phyloP scores from a whole-genome alignment of 2,113 vertebrate species.

The Elaphurus davidianus region DNA sequence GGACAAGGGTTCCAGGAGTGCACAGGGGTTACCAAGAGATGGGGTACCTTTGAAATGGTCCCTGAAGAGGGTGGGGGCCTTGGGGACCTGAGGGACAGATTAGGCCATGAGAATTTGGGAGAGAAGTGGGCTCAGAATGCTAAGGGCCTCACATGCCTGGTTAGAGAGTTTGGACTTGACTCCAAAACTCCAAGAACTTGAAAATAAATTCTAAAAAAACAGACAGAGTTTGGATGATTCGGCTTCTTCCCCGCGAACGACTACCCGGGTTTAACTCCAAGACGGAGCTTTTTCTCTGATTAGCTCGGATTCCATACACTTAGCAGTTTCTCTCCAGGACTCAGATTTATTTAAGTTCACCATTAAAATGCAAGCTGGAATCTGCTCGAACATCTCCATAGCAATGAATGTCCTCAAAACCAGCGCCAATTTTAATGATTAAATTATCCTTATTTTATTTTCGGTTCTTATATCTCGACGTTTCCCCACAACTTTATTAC shows the following conservation, averaged over 20 bases:
- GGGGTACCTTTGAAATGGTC: accelerated
- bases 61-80: accelerated
- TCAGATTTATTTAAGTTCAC: constrained; percentile 75
- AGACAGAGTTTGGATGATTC: background rate
- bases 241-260: background rate
- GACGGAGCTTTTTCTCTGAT: constrained; percentile 62
- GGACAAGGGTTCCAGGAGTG: too few species aligned
- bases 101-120: accelerated
- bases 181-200: constrained; percentile 43
- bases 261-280: constrained; percentile 42
- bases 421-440: constrained; percentile 77
- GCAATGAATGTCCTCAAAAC: constrained; percentile 73
- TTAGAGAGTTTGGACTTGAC: background rate
- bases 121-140: background rate
- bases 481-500: constrained; percentile 60
- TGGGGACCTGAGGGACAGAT: background rate
- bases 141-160: background rate
- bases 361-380: constrained; percentile 79
- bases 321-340: constrained; percentile 61
- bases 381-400: constrained; percentile 78
- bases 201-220: constrained; percentile 48
- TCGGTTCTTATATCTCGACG: constrained; percentile 71
- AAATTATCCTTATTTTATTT: constrained; percentile 77
- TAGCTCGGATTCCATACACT: constrained; percentile 62
- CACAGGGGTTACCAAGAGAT: background rate